A percentile compares a stretch with the other conserved stretches of the same genome.
Conservation (phyloP, 2,113 vertebrate species). For the Ictalurus furcatus region DNA sequence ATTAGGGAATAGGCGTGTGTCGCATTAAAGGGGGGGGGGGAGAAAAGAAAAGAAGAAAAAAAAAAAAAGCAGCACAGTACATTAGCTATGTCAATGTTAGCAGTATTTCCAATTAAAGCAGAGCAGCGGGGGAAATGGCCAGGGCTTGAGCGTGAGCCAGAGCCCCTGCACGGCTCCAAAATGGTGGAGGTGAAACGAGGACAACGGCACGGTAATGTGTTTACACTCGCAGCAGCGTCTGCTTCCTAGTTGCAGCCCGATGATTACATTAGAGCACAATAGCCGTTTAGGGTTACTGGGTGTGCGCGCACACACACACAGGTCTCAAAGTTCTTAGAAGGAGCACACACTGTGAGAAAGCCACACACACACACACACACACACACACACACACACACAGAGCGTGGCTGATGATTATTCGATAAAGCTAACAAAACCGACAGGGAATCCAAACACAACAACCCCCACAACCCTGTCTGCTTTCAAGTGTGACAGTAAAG, state of each 20-base stretch:
- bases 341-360: constrained; percentile 1
- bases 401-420: neutral
- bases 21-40: constrained; percentile 10
- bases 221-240: constrained; percentile 70
- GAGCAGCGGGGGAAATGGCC: constrained; percentile 67
- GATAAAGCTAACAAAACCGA: constrained; percentile 10
- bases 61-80: constrained; percentile 59
- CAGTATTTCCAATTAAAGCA: constrained; percentile 74
- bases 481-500: constrained; percentile 20
- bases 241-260: constrained; percentile 72
- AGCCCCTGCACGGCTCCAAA: constrained; percentile 59
- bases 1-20: constrained; percentile 20
- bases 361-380: neutral
- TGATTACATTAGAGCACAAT: constrained; percentile 76
- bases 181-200: constrained; percentile 69
- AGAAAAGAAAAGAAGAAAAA: constrained; percentile 42
- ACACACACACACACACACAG: neutral
- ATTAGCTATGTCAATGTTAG: constrained; percentile 73
- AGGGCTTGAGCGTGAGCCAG: constrained; percentile 59
- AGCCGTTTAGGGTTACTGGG: constrained; percentile 72
- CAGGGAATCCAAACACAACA: neutral
- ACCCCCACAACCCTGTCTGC: neutral
- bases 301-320: constrained; percentile 43
- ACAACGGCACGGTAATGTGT: constrained; percentile 73
- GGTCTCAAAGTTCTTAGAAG: constrained; percentile 26